Base-by-base conservation (phyloP, 2,888 invertebrate species). In the Sinhomidia bicolor region DNA sequence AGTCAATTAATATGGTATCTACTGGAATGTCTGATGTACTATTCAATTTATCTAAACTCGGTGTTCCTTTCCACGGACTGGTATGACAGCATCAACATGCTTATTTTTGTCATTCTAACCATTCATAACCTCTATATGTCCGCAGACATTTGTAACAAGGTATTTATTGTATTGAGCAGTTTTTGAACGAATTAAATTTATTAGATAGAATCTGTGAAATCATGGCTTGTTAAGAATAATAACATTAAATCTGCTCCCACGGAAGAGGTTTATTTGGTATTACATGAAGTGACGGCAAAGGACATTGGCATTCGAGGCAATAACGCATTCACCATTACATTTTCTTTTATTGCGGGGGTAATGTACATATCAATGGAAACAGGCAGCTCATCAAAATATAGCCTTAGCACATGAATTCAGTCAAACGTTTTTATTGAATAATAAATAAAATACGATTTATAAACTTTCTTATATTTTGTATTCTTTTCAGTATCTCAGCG, bases 301-400 rank as follows among this genome's bases (percentile, higher is more conserved):
- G 57, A 79, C 9, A 36, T 79, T 36, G 79, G 57, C 29, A 29
- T 79, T 29, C 54, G 60, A 7, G 79, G 79, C 1, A 79, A 36
- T 36, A 57, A 57, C 20, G 9, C 17, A 60, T 79, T 79, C 57
- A 54, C 36, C 14, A 57, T 79, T 12, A 57, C 79, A 26, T 47
- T 47, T 26, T 5, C 44, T 10, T 47, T 47, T n/a, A 12, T 51
- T 23, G 76, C 76, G 4, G 44, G 23, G 44, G 76, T 76, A 76
- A n/a, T n/a, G n/a, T n/a, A n/a, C n/a, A n/a, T n/a, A n/a, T n/a
- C n/a, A n/a, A n/a, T n/a, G n/a, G n/a, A n/a, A n/a, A n/a, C n/a
- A n/a, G n/a, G n/a, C n/a, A n/a, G n/a, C n/a, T n/a, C n/a, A n/a
- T n/a, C n/a, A n/a, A n/a, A n/a, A n/a, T n/a, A n/a, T n/a, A n/a